Base-by-base conservation (phyloP, 1,140 invertebrate genomes). In the Acromyrmex charruanus region DNA sequence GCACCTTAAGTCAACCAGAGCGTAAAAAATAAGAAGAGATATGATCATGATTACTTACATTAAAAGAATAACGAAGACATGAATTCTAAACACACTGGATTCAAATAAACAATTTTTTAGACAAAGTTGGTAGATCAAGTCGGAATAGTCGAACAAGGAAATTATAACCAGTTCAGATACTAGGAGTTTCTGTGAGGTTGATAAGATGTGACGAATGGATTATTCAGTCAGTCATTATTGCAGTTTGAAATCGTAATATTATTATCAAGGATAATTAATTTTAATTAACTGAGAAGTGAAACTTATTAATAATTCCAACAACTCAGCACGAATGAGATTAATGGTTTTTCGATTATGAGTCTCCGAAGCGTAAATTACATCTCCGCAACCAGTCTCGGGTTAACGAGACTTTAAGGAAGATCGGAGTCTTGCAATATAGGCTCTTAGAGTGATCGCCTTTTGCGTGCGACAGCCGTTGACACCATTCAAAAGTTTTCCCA, bases 401-500 rank as follows among this genome's bases (percentile, higher is more conserved):
- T 84, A 84, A 84, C 80, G 69, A 84, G 80, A 74, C 44, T 84
- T 84, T 82, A 58, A 82, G 61, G 44, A 61, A 61, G 31, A 18
- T 10, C 55, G 16, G 31, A 18, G 53, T 61, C 14, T 21, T 28
- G 10, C 31, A 10, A 14, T 58, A 82, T 84, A 75, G 49, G 31
- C 77, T 81, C 55, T 71, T 7, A 75, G 35, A 49, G 55, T 9
- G 69, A 84, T 84, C 69, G 69, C 14, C 55, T 74, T 74, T 74
- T 63, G 25, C 53, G 55, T 31, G 68, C 25, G 53, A 44, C 21
- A 61, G 28, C 25, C 87, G 75, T 75, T 86, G 59, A 81, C 75
- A 74, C 25, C 21, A 25, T 7, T 77, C 87, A 16, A 69, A 82
- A 88, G 77, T 88, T 88, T 87, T 77, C 85, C 71, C 55, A 71